Percentiles rank a stretch among this genome's conserved stretches.
phyloP scores from a whole-genome alignment of 2,113 vertebrate species.

The Neolamprologus devosi region DNA sequence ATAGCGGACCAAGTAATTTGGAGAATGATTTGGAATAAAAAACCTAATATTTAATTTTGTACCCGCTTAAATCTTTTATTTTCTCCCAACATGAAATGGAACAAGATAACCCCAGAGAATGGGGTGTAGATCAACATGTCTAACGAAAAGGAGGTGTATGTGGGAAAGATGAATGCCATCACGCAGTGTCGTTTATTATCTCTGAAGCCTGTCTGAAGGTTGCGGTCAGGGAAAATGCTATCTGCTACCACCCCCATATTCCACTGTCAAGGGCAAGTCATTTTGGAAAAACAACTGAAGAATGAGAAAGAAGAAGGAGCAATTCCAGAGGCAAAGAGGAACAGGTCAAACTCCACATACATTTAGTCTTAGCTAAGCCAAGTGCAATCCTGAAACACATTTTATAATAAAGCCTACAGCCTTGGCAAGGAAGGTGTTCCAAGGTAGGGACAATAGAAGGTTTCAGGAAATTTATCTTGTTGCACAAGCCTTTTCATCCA shows the following conservation, averaged over 20 bases:
- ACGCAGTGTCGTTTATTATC: conserved; percentile 65
- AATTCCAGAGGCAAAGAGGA: background rate
- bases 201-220: conserved; percentile 42
- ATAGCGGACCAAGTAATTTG: background rate
- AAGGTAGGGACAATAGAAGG: background rate
- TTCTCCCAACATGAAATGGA: background rate
- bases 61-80: background rate
- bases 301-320: conserved; percentile 7
- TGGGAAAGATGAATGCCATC: conserved; percentile 63
- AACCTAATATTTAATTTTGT: background rate
- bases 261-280: conserved; percentile 61
- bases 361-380: conserved; percentile 9
- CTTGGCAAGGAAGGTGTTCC: background rate
- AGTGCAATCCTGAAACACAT: background rate
- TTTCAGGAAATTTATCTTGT: conserved; percentile 5
- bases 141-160: conserved; percentile 9
- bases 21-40: background rate
- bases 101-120: background rate
- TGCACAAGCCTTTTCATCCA: conserved; percentile 3
- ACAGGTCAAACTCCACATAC: conserved; percentile 12
- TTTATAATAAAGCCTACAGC: background rate
- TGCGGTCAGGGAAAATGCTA: conserved; percentile 50
- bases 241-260: conserved; percentile 12
- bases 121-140: background rate
- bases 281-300: conserved; percentile 25